Conservation (phyloP, 2,797 vertebrate species). For the Etheostoma nigrum region DNA sequence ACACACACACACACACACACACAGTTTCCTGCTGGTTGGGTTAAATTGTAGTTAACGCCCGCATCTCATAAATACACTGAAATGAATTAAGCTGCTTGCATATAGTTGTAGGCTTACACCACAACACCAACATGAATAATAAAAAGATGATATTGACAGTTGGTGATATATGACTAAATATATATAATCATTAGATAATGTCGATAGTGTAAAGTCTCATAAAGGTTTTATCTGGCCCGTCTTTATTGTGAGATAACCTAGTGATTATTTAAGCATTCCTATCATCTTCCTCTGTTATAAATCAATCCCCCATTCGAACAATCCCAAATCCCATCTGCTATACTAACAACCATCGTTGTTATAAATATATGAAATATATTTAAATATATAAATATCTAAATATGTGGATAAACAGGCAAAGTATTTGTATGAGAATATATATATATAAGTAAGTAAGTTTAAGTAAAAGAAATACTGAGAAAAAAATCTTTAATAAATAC, state of each 20-base stretch:
- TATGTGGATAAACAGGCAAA: no score
- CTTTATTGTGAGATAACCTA: not conserved
- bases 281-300: no score
- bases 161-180: not conserved
- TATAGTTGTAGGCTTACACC: not conserved
- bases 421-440: no score
- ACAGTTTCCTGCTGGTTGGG: not conserved
- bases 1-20: constrained; percentile 3
- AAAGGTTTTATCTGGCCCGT: no score
- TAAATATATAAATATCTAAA: no score
- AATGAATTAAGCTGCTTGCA: not conserved
- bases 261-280: not conserved
- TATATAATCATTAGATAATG: not conserved
- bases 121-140: not conserved
- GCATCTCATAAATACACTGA: no score
- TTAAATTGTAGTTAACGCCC: not conserved
- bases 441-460: no score
- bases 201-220: not conserved
- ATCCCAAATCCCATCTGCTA: not conserved
- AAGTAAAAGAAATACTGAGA: no score
- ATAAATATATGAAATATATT: no score
- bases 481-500: no score
- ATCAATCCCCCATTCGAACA: not conserved
- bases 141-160: not conserved
- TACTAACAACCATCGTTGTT: no score